Base-by-base conservation (phyloP, 2,797 vertebrate species). In the Pampus argenteus region DNA sequence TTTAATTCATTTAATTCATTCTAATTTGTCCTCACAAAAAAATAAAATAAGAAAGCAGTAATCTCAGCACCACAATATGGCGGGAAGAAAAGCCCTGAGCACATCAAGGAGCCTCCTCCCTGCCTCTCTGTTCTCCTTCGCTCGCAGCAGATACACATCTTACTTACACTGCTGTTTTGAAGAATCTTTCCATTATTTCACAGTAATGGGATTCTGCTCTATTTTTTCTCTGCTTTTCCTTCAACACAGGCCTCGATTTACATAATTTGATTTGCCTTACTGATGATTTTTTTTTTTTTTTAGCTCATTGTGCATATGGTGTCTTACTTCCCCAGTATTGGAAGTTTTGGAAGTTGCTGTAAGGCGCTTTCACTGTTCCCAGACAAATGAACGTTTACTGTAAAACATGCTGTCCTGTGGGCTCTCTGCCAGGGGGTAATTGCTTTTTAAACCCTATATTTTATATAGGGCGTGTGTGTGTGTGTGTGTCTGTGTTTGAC, bases 91-190 rank as follows among this genome's bases (percentile, higher is more conserved):
- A 88, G 68, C 68, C 62, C 26, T 14, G 34, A 14, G 25, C 66
- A 63, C 76, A 87, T 86, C 73, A 72, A 71, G 78, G 26, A 66
- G 74, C 66, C 65, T 56, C 67, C 9, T 63, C 57, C 2, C 26
- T 55, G 58, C 75, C 13, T 59, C 28, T 9, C 47, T 51, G 36
- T 40, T 72, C 77, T 71, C 49, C 60, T 42, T 66, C 68, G 67
- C 56, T 70, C 28, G 22, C 25, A 23, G 56, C 62, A 75, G 80
- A 92, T 83, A 84, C 66, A 67, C 49, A 89, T 90, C 85, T 85
- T 47, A 76, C 78, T 84, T 65, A 71, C 52, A 59, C 79, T 66
- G 75, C 82, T 84, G 63, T 86, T 83, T 74, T 59, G 59, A 66
- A 80, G 73, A 54, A 77, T 80, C 34, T 44, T 38, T 65, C 58